Evolutionary conservation across 2,888 invertebrate species (phyloP), one percentile per base, ranked within the genome.

Genomic region (Fissipunctia ypsillon): DNA sequence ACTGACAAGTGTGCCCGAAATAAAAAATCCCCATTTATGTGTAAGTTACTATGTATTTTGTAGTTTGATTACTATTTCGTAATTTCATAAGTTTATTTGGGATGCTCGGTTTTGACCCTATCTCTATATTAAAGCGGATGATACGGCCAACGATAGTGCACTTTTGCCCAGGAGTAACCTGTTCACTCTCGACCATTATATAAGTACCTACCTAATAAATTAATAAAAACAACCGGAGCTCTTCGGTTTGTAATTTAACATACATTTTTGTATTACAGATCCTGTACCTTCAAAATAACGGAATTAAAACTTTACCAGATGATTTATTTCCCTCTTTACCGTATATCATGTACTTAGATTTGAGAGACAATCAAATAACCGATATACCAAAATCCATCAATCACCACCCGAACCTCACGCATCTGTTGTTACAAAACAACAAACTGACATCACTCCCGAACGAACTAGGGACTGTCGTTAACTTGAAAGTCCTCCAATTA

Each of bases 371-470:
- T 89, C 88, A 94, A 70, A 88, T 98, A 16, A 93, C 89, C 7
- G 92, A 91, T 22, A 90, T 98, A 68, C 97, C 98, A 2, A 91
- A 88, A 76, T 94, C 95, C 4, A 96, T 98, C 31, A 96, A 96
- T 76, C 90, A 96, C 80, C 97, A 98, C 84, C 89, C 89, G 65
- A 91, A 89, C 81, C 94, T 98, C 35, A 97, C 97, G 68, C 97
- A 97, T 76, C 90, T 98, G 69, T 92, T 98, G 31, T 90, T 98
- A 45, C 97, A 97, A 90, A 97, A 97, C 85, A 98, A 98, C 89
- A 93, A 95, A 79, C 89, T 98, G 41, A 94, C 96, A 69, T 90
- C 92, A 71, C 89, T 98, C 59, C 97, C 97, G 0, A 93, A 97
- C 69, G 97, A 97, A 93, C 89, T 98, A 22, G 97, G 97, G 90